phyloP scores from a whole-genome alignment of 2,113 vertebrate species.

The Cochlearius cochlearius region DNA sequence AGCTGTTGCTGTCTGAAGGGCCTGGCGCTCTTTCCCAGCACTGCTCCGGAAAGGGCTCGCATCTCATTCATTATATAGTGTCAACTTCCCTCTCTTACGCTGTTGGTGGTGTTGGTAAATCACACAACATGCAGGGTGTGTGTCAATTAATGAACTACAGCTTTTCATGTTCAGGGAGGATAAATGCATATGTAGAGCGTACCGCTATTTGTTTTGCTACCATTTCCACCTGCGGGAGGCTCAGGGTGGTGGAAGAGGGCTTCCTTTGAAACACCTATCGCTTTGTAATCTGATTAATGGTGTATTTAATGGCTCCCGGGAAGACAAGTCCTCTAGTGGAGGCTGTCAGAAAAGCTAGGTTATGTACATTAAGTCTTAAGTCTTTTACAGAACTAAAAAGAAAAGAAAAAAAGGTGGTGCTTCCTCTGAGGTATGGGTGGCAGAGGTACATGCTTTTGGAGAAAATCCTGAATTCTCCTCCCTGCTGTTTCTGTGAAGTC shows the following conservation, averaged over 20 bases:
- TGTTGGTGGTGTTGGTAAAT: background rate
- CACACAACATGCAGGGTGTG: background rate
- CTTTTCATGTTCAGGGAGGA: background rate
- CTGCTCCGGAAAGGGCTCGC: background rate
- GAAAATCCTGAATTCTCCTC: background rate
- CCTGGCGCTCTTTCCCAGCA: background rate
- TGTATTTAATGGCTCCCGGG: background rate
- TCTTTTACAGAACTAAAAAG: background rate
- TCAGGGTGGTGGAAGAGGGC: background rate
- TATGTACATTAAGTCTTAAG: background rate
- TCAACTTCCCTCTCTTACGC: background rate
- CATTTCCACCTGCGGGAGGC: background rate
- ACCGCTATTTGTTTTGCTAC: background rate
- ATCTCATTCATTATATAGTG: accelerated
- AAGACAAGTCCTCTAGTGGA: background rate
- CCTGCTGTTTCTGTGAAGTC: background rate
- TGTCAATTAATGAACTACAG: background rate
- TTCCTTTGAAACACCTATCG: background rate
- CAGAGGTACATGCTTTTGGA: background rate
- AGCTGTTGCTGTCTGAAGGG: background rate
- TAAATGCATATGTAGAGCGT: background rate
- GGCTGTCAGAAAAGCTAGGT: background rate
- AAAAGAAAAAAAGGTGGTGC: background rate
- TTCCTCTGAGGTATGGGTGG: background rate
- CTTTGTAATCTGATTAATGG: background rate